phyloP scores from a whole-genome alignment of 2,797 vertebrate genomes.

The Tympanoctomys barrerae region DNA sequence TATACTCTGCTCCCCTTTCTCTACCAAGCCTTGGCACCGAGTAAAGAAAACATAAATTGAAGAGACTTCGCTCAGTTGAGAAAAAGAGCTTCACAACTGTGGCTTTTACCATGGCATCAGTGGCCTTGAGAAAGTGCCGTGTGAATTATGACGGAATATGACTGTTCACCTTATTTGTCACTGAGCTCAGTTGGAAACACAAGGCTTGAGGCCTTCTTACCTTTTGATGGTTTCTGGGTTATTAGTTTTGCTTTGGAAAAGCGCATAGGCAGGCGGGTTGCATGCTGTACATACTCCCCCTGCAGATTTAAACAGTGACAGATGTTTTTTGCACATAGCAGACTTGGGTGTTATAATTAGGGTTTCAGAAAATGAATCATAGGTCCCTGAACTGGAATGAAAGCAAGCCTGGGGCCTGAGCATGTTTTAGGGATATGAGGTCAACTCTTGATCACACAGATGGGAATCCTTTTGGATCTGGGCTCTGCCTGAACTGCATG shows the following conservation, averaged over 20 bases:
- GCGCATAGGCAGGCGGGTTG: neutral
- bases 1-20: conserved; percentile 32
- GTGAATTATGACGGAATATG: neutral
- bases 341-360: conserved; percentile 79
- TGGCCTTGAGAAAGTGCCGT: neutral
- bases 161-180: neutral
- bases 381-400: conserved; percentile 72
- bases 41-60: conserved; percentile 38
- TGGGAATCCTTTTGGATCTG: conserved; percentile 55
- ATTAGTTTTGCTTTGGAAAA: neutral
- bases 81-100: neutral
- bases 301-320: conserved; percentile 72
- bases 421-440: conserved; percentile 68
- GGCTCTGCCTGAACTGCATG: conserved; percentile 28
- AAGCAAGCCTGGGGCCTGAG: conserved; percentile 70
- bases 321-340: conserved; percentile 75
- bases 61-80: conserved; percentile 1
- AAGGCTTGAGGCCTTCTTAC: neutral
- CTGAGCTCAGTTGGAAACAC: neutral
- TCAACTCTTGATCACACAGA: conserved; percentile 40
- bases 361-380: conserved; percentile 76
- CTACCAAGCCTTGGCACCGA: conserved; percentile 36
- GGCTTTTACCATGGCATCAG: neutral
- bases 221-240: neutral
- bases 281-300: neutral